phyloP scores from a whole-genome alignment of 2,888 invertebrate genomes.

The Netelia fuscicornis region DNA sequence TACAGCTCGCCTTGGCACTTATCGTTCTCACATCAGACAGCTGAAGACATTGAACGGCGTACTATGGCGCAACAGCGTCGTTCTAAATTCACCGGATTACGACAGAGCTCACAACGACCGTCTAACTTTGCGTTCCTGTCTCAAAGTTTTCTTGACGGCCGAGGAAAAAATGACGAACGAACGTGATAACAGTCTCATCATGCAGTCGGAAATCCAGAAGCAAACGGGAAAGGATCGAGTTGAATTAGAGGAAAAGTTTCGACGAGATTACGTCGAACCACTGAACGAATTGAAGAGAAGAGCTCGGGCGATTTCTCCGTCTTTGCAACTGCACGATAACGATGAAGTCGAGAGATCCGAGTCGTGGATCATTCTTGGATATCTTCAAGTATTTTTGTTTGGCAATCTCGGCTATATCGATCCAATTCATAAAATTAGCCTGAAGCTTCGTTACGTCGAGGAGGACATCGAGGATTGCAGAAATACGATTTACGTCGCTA shows the following conservation, averaged over 20 bases:
- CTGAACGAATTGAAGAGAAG: conserved; percentile 61
- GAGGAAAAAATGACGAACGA: conserved; percentile 63
- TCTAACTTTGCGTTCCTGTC: conserved; percentile 70
- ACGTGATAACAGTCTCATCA: conserved; percentile 18
- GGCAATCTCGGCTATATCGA: conserved; percentile 87
- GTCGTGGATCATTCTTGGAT: conserved; percentile 80
- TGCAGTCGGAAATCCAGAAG: conserved; percentile 38
- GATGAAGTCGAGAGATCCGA: conserved; percentile 73
- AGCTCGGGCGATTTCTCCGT: conserved; percentile 15
- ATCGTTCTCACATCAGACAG: conserved; percentile 85
- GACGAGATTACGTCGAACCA: conserved; percentile 59
- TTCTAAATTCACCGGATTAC: conserved; percentile 85
- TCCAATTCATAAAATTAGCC: conserved; percentile 91
- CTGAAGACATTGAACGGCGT: conserved; percentile 86
- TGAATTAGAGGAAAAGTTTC: conserved; percentile 58
- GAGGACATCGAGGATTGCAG: conserved; percentile 89
- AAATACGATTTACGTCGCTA: conserved; percentile 87
- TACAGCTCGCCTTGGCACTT: conserved; percentile 86
- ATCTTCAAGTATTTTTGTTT: conserved; percentile 78
- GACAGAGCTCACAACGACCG: conserved; percentile 82
- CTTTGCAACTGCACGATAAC: conserved; percentile 29
- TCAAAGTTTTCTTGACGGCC: conserved; percentile 71
- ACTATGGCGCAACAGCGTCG: conserved; percentile 88
- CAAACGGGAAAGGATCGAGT: conserved; percentile 23
- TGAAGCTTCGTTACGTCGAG: conserved; percentile 89